phyloP scores from a whole-genome alignment of 2,113 vertebrate genomes.

The Oryzias celebensis region DNA sequence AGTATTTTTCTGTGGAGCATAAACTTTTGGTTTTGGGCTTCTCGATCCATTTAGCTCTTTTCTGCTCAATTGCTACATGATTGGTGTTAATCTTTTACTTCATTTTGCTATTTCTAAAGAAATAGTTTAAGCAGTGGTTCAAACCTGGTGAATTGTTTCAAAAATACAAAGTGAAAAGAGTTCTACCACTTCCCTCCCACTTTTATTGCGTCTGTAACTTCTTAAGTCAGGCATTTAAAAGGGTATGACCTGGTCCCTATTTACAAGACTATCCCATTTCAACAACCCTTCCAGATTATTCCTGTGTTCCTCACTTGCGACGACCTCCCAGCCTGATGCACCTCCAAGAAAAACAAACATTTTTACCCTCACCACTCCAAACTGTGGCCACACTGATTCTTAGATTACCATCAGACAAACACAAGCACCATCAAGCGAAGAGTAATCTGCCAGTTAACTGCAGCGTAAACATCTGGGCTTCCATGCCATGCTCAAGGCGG shows the following conservation, averaged over 20 bases:
- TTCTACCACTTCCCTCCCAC: constrained; percentile 16
- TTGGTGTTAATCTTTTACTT: neutral
- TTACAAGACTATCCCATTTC: constrained; percentile 70
- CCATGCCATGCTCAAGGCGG: constrained; percentile 17
- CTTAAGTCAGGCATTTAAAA: constrained; percentile 65
- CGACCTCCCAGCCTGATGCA: constrained; percentile 55
- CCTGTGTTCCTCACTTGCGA: constrained; percentile 26
- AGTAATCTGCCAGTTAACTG: neutral
- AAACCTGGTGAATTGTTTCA: neutral
- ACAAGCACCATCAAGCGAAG: constrained; percentile 31
- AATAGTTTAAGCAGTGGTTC: no score
- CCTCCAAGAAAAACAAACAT: constrained; percentile 61
- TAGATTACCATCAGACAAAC: constrained; percentile 59
- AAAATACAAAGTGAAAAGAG: constrained; percentile 35
- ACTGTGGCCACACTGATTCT: constrained; percentile 30
- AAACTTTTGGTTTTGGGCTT: no score
- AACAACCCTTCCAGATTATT: constrained; percentile 33
- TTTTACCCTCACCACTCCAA: constrained; percentile 23
- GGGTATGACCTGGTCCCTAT: constrained; percentile 55
- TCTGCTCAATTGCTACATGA: neutral
- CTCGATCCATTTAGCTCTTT: no score
- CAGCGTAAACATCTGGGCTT: constrained; percentile 49
- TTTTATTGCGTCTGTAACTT: constrained; percentile 56
- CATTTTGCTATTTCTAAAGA: no score
- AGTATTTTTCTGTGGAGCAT: no score